phyloP scores from a whole-genome alignment of 2,113 vertebrate species.

The Probosciger aterrimus region DNA sequence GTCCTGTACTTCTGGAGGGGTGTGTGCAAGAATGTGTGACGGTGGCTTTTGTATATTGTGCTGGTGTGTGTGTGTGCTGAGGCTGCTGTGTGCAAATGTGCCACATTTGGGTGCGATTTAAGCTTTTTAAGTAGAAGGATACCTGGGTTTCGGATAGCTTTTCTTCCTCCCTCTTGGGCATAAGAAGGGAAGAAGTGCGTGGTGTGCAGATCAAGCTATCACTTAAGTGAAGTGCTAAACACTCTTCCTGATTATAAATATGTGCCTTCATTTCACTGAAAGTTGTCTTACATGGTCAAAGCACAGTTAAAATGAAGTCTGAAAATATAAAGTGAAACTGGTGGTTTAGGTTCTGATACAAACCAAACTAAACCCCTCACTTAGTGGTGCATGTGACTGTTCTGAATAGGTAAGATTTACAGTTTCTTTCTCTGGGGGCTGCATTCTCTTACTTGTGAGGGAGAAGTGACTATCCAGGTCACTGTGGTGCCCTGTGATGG shows the following conservation, averaged over 20 bases:
- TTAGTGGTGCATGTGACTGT: neutral
- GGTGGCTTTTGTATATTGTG: neutral
- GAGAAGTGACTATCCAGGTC: neutral
- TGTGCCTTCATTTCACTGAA: neutral
- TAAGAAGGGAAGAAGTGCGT: neutral
- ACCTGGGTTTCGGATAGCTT: neutral
- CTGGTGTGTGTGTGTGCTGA: rapidly evolving
- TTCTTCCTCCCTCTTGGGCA: rapidly evolving
- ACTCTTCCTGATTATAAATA: neutral
- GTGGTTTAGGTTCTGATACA: neutral
- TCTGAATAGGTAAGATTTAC: neutral
- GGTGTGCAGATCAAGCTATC: neutral
- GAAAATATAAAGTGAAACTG: neutral
- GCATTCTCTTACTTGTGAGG: neutral
- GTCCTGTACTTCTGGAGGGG: neutral
- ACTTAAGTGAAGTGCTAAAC: rapidly evolving
- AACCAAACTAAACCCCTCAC: neutral
- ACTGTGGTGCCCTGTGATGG: neutral
- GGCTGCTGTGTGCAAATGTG: rapidly evolving
- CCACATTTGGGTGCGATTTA: rapidly evolving
- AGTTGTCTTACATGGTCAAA: neutral
- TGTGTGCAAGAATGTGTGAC: too few species aligned
- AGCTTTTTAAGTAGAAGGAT: neutral
- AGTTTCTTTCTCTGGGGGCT: neutral
- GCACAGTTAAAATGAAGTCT: neutral